Evolutionary conservation across 2,797 vertebrate genomes (phyloP), one percentile per base, ranked within the genome.

Genomic region (Astyanax mexicanus): DNA sequence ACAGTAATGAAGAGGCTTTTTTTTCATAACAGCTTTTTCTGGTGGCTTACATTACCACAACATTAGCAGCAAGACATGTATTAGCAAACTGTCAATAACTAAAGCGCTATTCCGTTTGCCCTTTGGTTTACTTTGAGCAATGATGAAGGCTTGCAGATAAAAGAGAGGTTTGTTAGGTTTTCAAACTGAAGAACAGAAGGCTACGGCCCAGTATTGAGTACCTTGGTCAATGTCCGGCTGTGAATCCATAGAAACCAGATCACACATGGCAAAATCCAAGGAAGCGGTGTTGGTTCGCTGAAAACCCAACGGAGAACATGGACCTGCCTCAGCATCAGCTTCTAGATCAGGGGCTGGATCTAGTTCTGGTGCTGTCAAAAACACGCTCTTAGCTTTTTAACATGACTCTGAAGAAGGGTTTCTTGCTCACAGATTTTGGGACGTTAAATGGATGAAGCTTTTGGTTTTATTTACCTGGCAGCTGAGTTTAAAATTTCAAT

Each of bases 371-470:
- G 45, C 84, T 19, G 21, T 69, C 71, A 80, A 85, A 87, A 80
- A 77, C 84, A 7, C 68, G 80, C 83, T 84, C 81, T 27, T 57
- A 6, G 69, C 45, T 87, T 93, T 91, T 87, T 87, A 91, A 23
- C 47, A 40, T 58, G 49, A 91, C 42, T 86, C 89, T 75, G 84
- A 84, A 0, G 91, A 91, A 3, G 85, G 42, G 29, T 64, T 91
- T 74, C 87, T 83, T 23, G 76, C 58, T 65, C 74, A 61, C 3
- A 89, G 68, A 74, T 89, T 94, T 86, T 38, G 74, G 89, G 93
- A 88, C 83, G 95, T 94, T 32, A 95, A 92, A 84, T 95, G 93
- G 84, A 94, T 90, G 90, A 94, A 75, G 75, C 93, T 92, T 86
- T 93, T 95, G 85, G 84, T 83, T 47, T 82, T 90, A 86, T 89